A percentile compares a stretch with the other conserved stretches of the same genome.
These are phyloP conservation scores for Limenitis camilla DNA, from an alignment of 2,888 invertebrate species.

Conservation along the genomic window DNA sequence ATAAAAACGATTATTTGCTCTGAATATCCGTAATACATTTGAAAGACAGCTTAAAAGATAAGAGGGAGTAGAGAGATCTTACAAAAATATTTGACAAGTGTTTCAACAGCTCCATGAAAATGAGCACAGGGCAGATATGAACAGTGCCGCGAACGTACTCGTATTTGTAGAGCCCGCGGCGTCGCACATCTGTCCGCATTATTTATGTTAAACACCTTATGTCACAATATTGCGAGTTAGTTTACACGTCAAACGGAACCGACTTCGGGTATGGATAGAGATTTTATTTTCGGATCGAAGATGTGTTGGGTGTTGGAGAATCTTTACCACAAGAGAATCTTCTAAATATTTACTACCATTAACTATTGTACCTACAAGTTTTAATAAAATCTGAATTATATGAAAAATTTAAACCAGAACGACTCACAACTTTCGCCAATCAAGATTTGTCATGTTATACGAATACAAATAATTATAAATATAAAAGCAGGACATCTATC, in stretches of 20 bases:
- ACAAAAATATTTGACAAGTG: constrained; percentile 9
- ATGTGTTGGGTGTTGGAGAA: constrained; percentile 4
- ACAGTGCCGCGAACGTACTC: constrained; percentile 61
- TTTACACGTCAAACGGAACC: constrained; percentile 46
- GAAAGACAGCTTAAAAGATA: too few species aligned
- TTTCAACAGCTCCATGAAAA: constrained; percentile 44
- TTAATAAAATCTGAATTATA: too few species aligned
- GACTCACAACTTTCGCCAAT: not conserved
- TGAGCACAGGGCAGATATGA: constrained; percentile 45
- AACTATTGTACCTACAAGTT: not conserved
- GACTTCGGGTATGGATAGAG: constrained; percentile 36
- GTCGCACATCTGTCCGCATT: constrained; percentile 69
- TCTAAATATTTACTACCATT: not conserved
- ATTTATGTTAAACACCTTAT: constrained; percentile 76
- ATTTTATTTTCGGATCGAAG: constrained; percentile 50
- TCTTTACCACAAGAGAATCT: not conserved
- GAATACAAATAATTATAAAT: not conserved
- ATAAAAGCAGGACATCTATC: constrained; percentile 42
- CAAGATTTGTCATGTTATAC: not conserved
- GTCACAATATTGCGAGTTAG: constrained; percentile 73
- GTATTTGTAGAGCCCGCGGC: constrained; percentile 69
- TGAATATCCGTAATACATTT: too few species aligned
- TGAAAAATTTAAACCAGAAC: too few species aligned
- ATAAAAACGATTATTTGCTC: too few species aligned
- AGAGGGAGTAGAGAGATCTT: not conserved